These are phyloP conservation scores for Isurus oxyrinchus DNA, from an alignment of 2,113 vertebrate genomes.

Conservation along the genomic window DNA sequence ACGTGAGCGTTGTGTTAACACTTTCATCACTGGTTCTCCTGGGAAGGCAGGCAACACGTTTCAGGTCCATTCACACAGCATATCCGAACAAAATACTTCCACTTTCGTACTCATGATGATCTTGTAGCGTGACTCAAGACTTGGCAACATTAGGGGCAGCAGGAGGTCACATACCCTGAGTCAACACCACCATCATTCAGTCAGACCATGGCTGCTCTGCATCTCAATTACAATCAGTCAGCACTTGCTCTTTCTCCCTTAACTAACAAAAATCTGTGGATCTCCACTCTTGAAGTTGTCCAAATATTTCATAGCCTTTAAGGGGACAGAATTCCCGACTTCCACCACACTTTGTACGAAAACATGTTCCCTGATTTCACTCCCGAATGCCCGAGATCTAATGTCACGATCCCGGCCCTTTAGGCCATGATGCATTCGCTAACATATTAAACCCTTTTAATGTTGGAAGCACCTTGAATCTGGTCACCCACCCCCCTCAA, in stretches of 20 bases:
- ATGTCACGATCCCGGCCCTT: background rate
- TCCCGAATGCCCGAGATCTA: background rate
- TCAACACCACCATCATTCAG: too few relatives aligned
- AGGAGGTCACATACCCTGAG: background rate
- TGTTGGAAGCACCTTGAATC: background rate
- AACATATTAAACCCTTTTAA: background rate
- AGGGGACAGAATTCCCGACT: background rate
- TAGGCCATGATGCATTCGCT: background rate
- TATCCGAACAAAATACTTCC: background rate
- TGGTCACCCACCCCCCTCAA: background rate
- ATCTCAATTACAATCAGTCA: background rate
- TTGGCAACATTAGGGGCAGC: background rate
- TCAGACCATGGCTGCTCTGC: background rate
- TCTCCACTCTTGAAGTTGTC: background rate
- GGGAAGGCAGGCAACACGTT: background rate
- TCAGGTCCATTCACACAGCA: background rate
- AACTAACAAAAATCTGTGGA: background rate
- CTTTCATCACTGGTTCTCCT: background rate
- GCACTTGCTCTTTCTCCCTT: background rate
- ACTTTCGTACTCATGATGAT: background rate
- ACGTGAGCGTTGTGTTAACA: background rate
- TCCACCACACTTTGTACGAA: too few relatives aligned
- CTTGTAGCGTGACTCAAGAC: background rate
- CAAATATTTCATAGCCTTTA: background rate
- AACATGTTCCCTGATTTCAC: background rate